Evolutionary conservation across 2,888 invertebrate genomes (phyloP).

Genomic region (Habrosyne pyritoides): DNA sequence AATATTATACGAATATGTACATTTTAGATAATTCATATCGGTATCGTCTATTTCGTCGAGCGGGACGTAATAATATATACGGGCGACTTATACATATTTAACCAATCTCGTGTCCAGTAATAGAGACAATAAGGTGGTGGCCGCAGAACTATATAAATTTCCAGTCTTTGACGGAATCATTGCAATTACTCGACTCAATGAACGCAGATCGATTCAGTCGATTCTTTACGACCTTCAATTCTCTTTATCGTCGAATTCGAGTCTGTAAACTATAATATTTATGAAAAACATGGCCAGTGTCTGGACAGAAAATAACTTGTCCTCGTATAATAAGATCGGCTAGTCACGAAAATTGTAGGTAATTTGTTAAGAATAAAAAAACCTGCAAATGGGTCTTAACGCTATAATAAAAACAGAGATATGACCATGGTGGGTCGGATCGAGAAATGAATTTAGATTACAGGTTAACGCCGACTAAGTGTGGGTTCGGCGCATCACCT

Average conservation of each 20-base stretch:
- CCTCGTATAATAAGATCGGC: constrained; percentile 72
- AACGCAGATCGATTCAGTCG: constrained; percentile 65
- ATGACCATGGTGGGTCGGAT: constrained; percentile 78
- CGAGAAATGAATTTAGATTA: constrained; percentile 84
- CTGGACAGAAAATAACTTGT: constrained; percentile 57
- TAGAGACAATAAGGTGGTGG: constrained; percentile 55
- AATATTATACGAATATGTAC: constrained; percentile 41
- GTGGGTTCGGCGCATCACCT: constrained; percentile 78
- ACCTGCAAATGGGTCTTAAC: constrained; percentile 79
- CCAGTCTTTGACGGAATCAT: constrained; percentile 54
- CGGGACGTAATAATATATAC: constrained; percentile 34
- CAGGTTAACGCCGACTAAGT: constrained; percentile 82
- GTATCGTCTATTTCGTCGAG: constrained; percentile 39
- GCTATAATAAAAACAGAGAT: constrained; percentile 82
- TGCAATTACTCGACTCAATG: constrained; percentile 72
- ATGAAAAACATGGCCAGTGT: constrained; percentile 13
- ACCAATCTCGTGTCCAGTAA: constrained; percentile 49
- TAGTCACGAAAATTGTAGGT: constrained; percentile 76
- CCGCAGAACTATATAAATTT: constrained; percentile 54
- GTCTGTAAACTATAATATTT: constrained; percentile 35
- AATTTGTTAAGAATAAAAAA: constrained; percentile 81
- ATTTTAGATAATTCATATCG: constrained; percentile 58
- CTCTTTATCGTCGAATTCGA: constrained; percentile 47
- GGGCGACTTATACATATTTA: constrained; percentile 59
- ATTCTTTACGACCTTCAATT: constrained; percentile 57